Percentiles rank a stretch among this genome's conserved stretches.
phyloP scores from a whole-genome alignment of 2,888 invertebrate species.

The Toxonevra muliebris region DNA sequence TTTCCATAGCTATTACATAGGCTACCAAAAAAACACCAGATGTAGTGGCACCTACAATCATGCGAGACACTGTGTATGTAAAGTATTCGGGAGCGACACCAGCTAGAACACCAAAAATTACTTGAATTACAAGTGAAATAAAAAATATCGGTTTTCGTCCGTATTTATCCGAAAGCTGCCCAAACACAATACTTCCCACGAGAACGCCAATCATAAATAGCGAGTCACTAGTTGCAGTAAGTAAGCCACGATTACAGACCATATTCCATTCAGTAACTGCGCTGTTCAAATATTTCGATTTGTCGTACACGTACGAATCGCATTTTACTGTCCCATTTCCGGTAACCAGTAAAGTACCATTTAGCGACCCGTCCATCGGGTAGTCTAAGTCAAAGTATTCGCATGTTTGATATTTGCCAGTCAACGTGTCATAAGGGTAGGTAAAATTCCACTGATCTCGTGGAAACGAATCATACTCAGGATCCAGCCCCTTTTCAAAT shows the following conservation, averaged over 20 bases:
- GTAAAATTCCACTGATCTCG: constrained; percentile 66
- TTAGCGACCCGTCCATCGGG: constrained; percentile 56
- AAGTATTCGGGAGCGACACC: constrained; percentile 76
- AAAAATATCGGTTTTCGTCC: constrained; percentile 79
- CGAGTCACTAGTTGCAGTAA: constrained; percentile 74
- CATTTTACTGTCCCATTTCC: constrained; percentile 64
- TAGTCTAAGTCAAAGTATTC: constrained; percentile 65
- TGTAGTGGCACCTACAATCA: constrained; percentile 77
- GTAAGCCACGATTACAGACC: constrained; percentile 72
- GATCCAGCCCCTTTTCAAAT: constrained; percentile 66
- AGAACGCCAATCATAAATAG: constrained; percentile 75
- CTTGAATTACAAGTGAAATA: constrained; percentile 74
- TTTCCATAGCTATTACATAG: constrained; percentile 80
- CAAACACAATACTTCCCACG: constrained; percentile 77
- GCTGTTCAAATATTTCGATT: constrained; percentile 70
- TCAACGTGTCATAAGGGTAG: constrained; percentile 68
- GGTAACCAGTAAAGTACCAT: constrained; percentile 46
- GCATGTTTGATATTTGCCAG: constrained; percentile 68
- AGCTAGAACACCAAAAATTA: constrained; percentile 72
- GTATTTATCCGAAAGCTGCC: constrained; percentile 76
- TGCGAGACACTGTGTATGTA: constrained; percentile 73
- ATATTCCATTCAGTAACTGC: constrained; percentile 76
- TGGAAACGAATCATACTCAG: constrained; percentile 63
- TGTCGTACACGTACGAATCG: constrained; percentile 71
- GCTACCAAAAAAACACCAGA: constrained; percentile 82